phyloP scores from a whole-genome alignment of 2,797 vertebrate genomes.

The Pangasius krempfi region DNA sequence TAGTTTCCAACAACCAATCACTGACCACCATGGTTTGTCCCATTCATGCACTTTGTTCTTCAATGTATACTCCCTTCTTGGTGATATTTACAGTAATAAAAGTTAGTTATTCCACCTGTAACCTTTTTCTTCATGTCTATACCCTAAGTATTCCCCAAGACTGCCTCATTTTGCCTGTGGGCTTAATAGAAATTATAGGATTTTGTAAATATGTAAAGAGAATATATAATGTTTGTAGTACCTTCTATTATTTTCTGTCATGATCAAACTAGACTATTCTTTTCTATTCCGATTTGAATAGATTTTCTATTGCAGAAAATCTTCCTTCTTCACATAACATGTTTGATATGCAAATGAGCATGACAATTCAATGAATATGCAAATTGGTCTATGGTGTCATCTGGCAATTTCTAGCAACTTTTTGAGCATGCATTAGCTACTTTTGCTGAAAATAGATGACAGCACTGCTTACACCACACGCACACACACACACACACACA shows the following conservation, averaged over 20 bases:
- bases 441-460: neutral
- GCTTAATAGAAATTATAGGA: neutral
- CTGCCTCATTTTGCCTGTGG: neutral
- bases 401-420: slow-evolving; percentile 5
- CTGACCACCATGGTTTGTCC: neutral
- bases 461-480: neutral
- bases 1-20: neutral
- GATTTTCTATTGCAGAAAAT: neutral
- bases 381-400: neutral
- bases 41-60: neutral
- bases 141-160: neutral
- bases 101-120: neutral
- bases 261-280: neutral
- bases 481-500: neutral
- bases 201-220: neutral
- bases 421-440: slow-evolving; percentile 11
- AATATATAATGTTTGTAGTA: neutral
- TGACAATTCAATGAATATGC: slow-evolving; percentile 15
- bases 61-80: neutral
- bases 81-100: neutral
- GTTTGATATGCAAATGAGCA: slow-evolving; percentile 9
- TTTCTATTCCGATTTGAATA: neutral
- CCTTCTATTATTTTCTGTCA: neutral
- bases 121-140: neutral
- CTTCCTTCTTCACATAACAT: neutral